Evolutionary conservation across 1,140 invertebrate species (phyloP).

Genomic region (Drosophila sp.): DNA sequence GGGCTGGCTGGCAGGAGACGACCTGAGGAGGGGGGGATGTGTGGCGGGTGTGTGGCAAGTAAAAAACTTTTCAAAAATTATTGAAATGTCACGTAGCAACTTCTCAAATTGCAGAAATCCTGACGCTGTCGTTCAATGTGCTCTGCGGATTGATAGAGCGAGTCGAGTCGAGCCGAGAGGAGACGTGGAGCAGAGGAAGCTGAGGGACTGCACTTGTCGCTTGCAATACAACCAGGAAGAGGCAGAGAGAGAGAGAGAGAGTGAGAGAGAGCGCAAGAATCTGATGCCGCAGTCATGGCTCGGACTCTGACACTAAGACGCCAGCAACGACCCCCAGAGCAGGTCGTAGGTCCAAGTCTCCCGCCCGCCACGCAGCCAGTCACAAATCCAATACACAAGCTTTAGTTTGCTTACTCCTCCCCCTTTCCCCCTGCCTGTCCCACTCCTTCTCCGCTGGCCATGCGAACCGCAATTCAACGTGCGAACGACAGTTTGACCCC

Average conservation of each 20-base stretch:
- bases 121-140: slow-evolving; percentile 84
- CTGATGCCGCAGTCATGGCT: slow-evolving; percentile 56
- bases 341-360: slow-evolving; percentile 39
- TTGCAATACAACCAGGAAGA: slow-evolving; percentile 43
- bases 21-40: not conserved
- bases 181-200: slow-evolving; percentile 10
- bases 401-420: slow-evolving; percentile 25
- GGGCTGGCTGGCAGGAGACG: not conserved
- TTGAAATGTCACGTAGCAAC: slow-evolving; percentile 85
- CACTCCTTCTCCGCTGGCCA: not conserved
- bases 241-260: not conserved
- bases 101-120: slow-evolving; percentile 85
- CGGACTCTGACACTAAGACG: slow-evolving; percentile 80
- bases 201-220: slow-evolving; percentile 69
- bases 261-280: slow-evolving; percentile 9
- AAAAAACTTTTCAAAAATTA: slow-evolving; percentile 85
- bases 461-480: slow-evolving; percentile 77
- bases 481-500: slow-evolving; percentile 81
- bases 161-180: slow-evolving; percentile 26
- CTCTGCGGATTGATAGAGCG: slow-evolving; percentile 83
- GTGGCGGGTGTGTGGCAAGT: slow-evolving; percentile 24
- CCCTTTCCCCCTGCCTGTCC: not conserved
- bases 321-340: slow-evolving; percentile 33
- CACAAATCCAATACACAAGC: slow-evolving; percentile 76
- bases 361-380: slow-evolving; percentile 53